phyloP scores from a whole-genome alignment of 1,140 invertebrate species.

The Elysia chlorotica region DNA sequence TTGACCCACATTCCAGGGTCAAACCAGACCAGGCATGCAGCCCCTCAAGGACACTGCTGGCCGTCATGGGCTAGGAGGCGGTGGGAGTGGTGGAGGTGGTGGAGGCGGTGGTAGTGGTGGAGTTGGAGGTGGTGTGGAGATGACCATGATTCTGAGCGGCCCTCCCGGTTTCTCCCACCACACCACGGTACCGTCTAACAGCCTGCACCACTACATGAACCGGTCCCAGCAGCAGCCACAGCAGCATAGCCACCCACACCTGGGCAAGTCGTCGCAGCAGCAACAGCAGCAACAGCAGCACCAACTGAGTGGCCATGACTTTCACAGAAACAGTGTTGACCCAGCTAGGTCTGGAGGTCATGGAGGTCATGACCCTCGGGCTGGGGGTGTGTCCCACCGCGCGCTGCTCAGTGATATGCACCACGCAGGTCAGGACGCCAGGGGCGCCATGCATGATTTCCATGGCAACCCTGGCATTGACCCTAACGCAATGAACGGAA shows the following conservation, averaged over 20 bases:
- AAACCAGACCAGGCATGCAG: too few relatives aligned
- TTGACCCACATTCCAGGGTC: too few relatives aligned
- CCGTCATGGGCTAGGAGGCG: conserved; percentile 64
- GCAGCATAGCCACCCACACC: not conserved
- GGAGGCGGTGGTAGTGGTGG: too few relatives aligned
- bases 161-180: conserved; percentile 8
- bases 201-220: conserved; percentile 8
- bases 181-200: conserved; percentile 7
- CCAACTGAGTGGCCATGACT: not conserved
- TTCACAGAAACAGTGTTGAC: too few relatives aligned
- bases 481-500: too few relatives aligned
- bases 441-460: too few relatives aligned
- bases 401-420: not conserved
- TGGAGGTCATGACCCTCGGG: not conserved
- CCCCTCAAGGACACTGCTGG: conserved; percentile 72
- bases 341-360: too few relatives aligned
- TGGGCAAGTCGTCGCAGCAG: not conserved
- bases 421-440: not conserved
- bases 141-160: conserved; percentile 19
- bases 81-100: too few relatives aligned
- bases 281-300: not conserved
- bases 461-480: too few relatives aligned
- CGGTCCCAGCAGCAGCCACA: not conserved
- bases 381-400: not conserved
- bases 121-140: too few relatives aligned